Evolutionary conservation across 2,113 vertebrate species (phyloP).

Genomic region (Ailurus styani): DNA sequence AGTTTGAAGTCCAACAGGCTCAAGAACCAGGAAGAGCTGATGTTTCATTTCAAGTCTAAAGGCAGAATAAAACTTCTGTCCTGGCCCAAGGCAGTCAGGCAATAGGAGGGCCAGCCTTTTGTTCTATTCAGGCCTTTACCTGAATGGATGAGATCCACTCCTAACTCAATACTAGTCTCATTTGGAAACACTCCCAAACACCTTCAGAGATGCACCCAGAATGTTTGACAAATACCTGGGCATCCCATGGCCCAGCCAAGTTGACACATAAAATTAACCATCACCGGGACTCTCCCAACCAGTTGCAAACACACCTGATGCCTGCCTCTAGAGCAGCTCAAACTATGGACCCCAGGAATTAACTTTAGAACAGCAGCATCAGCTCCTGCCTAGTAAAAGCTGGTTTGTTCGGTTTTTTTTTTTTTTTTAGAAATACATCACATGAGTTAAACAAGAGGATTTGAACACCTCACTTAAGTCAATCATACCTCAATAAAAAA

Average conservation of each 20-base stretch:
- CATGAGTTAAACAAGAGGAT: background rate
- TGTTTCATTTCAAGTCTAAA: background rate
- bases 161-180: background rate
- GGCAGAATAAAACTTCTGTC: background rate
- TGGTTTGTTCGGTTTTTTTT: background rate
- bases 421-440: background rate
- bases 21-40: background rate
- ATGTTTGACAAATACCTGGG: background rate
- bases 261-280: background rate
- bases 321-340: background rate
- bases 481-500: background rate
- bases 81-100: background rate
- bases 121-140: background rate
- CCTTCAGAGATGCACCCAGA: background rate
- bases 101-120: background rate
- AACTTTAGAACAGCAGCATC: background rate
- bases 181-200: background rate
- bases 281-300: background rate
- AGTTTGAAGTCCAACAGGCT: background rate
- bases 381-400: background rate
- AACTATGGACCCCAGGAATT: background rate
- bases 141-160: background rate
- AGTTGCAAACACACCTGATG: background rate
- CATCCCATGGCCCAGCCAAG: background rate
- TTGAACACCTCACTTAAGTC: background rate